Percentiles rank a stretch among this genome's conserved stretches.
Evolutionary conservation across 2,888 invertebrate genomes (phyloP).

Genomic region (Stenodera caucasica): DNA sequence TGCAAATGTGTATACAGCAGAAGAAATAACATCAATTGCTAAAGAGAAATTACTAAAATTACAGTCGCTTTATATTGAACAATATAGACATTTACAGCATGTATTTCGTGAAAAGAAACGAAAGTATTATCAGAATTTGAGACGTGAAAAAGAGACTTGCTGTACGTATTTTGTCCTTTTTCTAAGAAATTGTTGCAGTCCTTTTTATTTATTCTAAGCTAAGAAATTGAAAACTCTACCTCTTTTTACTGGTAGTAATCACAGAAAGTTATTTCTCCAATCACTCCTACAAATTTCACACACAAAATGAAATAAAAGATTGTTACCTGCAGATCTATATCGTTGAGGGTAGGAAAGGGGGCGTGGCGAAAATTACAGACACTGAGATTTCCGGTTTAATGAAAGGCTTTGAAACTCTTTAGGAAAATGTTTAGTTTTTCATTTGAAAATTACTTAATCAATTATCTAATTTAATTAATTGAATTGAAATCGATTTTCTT

Average conservation of each 20-base stretch:
- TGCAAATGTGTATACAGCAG: conserved; percentile 85
- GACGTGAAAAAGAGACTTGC: conserved; percentile 76
- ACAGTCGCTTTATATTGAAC: conserved; percentile 80
- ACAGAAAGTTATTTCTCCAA: too few relatives aligned
- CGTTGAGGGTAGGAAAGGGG: too few relatives aligned
- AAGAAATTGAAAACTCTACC: background rate
- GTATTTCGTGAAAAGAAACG: conserved; percentile 71
- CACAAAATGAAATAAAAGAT: too few relatives aligned
- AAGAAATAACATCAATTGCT: conserved; percentile 80
- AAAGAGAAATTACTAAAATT: conserved; percentile 74
- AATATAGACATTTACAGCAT: conserved; percentile 75
- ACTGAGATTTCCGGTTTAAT: too few relatives aligned
- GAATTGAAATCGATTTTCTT: too few relatives aligned
- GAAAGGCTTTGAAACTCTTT: too few relatives aligned
- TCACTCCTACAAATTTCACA: too few relatives aligned
- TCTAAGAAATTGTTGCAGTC: conserved; percentile 15
- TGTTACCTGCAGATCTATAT: too few relatives aligned
- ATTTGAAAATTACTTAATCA: too few relatives aligned
- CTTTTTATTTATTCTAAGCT: conserved; percentile 8
- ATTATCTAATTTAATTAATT: too few relatives aligned
- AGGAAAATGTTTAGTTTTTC: too few relatives aligned
- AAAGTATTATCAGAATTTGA: conserved; percentile 71
- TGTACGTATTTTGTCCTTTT: conserved; percentile 41
- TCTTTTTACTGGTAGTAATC: background rate
- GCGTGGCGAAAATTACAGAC: too few relatives aligned